Base-by-base conservation (phyloP, 1,140 invertebrate genomes). In the Pissodes strobi region DNA sequence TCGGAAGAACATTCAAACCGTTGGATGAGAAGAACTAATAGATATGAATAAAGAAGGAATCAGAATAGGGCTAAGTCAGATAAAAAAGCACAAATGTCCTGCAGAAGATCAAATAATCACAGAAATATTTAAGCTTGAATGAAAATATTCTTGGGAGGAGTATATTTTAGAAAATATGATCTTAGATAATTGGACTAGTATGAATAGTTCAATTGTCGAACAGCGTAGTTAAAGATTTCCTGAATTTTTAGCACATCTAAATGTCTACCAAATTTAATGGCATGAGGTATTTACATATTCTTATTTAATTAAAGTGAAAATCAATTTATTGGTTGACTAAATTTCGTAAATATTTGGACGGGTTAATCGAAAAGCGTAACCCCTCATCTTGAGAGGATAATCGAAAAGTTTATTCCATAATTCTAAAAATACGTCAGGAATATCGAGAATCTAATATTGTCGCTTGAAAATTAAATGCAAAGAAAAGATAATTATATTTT, bases 261-360 rank as follows among this genome's bases (percentile, higher is more conserved):
- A 37, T n/a, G 13, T 37, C 1, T 2, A 1, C 9, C 13, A 10
- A 10, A 37, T 10, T 37, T 37, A n/a, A 37, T 37, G 13, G 13
- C 1, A 37, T 37, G 0, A 1, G 1, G 9, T 37, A 10, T 37
- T 1, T 10, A n/a, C 30, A 10, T 1, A 10, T 37, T n/a, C 1
- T 9, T 10, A 37, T n/a, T 9, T 2, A 37, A 37, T 1, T 37
- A 37, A n/a, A 37, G 30, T 37, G 13, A 37, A n/a, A 37, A 10
- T 9, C 9, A 37, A 37, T 10, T 37, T 9, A 9, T 10, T 10
- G 9, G 13, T n/a, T 1, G 39, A 15, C 18, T 22, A 49, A 49
- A 49, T 22, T 49, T 49, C n/a, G 13, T 15, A 49, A 49, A 49
- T 49, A 49, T 49, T 49, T 23, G 18, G 13, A n/a, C 19, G 12